phyloP scores from a whole-genome alignment of 2,888 invertebrate genomes.

The Tachina fera region DNA sequence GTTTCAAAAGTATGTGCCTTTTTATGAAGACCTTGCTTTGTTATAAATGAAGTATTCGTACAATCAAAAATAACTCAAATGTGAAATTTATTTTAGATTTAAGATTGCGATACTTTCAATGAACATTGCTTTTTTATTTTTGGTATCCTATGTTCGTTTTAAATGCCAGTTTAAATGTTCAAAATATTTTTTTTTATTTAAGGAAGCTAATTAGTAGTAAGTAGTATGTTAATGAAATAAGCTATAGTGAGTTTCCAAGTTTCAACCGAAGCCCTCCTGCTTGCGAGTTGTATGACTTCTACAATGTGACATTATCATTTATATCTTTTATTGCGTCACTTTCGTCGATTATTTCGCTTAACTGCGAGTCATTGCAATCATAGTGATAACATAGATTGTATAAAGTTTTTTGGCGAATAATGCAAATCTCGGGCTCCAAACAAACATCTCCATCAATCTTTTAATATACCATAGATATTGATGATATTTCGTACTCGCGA shows the following conservation, averaged over 20 bases:
- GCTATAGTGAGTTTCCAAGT: conserved; percentile 5
- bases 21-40: too few species aligned
- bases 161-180: too few species aligned
- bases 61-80: too few species aligned
- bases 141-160: too few species aligned
- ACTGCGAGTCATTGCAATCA: conserved; percentile 7
- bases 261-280: neutral
- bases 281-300: neutral
- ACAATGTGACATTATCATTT: neutral
- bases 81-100: too few species aligned
- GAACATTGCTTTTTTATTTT: too few species aligned
- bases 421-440: neutral
- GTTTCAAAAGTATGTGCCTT: too few species aligned
- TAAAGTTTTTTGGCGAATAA: neutral
- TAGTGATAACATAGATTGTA: neutral
- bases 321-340: neutral
- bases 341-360: conserved; percentile 4
- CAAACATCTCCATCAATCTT: neutral
- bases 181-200: too few species aligned
- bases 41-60: too few species aligned
- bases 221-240: neutral
- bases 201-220: neutral
- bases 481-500: neutral
- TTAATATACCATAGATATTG: neutral
- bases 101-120: too few species aligned